Percentiles rank a stretch among this genome's conserved stretches.
Evolutionary conservation across 2,888 invertebrate species (phyloP).

Genomic region (Caenorhabditis angaria): DNA sequence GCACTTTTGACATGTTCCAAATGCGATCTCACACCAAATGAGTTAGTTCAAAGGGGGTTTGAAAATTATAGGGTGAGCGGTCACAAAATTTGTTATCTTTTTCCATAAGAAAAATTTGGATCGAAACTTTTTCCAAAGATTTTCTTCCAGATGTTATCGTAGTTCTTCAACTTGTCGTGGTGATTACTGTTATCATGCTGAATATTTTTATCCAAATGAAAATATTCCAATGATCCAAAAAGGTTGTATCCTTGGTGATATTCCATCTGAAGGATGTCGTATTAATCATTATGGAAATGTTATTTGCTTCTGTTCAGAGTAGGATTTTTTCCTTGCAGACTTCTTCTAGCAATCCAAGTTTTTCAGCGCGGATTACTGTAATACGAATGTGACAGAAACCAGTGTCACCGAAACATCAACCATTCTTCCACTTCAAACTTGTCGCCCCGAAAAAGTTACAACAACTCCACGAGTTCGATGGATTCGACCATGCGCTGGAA

Average conservation of each 20-base stretch:
- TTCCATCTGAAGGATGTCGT: constrained; percentile 40
- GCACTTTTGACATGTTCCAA: constrained; percentile 25
- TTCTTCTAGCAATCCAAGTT: neutral
- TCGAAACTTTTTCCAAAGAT: neutral
- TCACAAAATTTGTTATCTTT: neutral
- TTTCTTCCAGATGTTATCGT: constrained; percentile 18
- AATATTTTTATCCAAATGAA: constrained; percentile 37
- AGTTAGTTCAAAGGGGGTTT: constrained; percentile 15
- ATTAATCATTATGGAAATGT: constrained; percentile 48
- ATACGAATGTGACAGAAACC: constrained; percentile 32
- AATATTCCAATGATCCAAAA: constrained; percentile 27
- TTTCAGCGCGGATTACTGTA: constrained; percentile 44
- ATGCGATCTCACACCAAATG: constrained; percentile 23
- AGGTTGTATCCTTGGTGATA: constrained; percentile 47
- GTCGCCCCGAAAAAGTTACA: constrained; percentile 33
- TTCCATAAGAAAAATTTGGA: neutral
- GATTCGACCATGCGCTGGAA: constrained; percentile 46
- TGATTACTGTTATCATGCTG: constrained; percentile 40
- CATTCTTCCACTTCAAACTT: constrained; percentile 42
- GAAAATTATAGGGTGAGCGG: neutral
- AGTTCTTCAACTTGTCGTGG: constrained; percentile 26
- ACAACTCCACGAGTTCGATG: constrained; percentile 40
- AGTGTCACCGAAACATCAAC: constrained; percentile 11
- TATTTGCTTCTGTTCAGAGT: constrained; percentile 49
- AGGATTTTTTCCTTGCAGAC: neutral